Evolutionary conservation across 2,113 vertebrate species (phyloP).

Genomic region (Pagrus major): DNA sequence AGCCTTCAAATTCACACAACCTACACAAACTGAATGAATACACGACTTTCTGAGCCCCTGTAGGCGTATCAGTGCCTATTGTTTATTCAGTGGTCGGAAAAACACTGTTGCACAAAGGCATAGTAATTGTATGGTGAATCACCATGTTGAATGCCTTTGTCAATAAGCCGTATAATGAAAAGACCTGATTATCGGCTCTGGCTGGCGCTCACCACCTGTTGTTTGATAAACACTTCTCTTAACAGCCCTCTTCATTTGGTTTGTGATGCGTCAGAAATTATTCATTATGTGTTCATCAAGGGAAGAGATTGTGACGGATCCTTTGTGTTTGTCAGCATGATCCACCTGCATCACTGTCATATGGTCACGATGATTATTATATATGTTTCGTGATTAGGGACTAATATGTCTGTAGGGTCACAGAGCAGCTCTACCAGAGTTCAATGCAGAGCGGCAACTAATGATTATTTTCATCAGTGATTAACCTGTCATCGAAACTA

Average conservation of each 20-base stretch:
- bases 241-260: constrained; percentile 5
- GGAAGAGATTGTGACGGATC: constrained; percentile 5
- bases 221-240: constrained; percentile 53
- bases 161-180: constrained; percentile 59
- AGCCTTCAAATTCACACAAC: background rate
- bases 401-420: background rate
- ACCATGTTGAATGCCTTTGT: constrained; percentile 34
- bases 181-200: constrained; percentile 48
- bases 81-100: constrained; percentile 13
- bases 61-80: constrained; percentile 29
- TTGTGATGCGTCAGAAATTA: constrained; percentile 17
- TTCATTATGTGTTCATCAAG: constrained; percentile 34
- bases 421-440: background rate
- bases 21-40: background rate
- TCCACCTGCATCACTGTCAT: background rate
- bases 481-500: no score
- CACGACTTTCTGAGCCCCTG: constrained; percentile 1
- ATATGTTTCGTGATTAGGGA: background rate
- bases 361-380: background rate
- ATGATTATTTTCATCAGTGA: background rate
- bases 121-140: constrained; percentile 47
- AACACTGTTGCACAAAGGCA: constrained; percentile 21
- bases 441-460: background rate
- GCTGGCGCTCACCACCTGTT: constrained; percentile 59
- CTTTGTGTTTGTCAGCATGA: constrained; percentile 1